Percentiles rank a stretch among this genome's conserved stretches.
Conservation (phyloP, 2,888 invertebrate genomes). For the Epinotia ramella region DNA sequence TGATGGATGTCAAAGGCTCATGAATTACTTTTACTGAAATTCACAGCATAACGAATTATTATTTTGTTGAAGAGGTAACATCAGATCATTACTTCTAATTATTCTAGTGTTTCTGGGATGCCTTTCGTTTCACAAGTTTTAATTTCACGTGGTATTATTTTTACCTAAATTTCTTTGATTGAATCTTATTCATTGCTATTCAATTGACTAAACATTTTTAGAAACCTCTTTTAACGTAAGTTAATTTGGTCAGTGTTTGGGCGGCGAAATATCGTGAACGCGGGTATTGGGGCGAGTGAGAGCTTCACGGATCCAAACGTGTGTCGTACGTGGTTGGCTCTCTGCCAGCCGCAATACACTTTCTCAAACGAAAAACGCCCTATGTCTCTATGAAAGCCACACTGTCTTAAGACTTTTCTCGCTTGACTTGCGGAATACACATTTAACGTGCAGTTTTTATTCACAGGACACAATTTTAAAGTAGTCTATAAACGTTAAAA, state of each 20-base stretch:
- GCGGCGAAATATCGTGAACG: conserved; percentile 64
- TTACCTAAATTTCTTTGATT: background rate
- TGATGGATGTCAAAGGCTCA: too few relatives aligned
- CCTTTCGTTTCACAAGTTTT: too few relatives aligned
- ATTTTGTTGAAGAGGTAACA: too few relatives aligned
- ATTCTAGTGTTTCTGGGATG: too few relatives aligned
- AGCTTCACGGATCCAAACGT: conserved; percentile 72
- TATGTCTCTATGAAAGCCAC: background rate
- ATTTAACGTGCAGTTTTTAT: conserved; percentile 74
- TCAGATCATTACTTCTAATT: too few relatives aligned
- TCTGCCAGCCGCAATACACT: conserved; percentile 70
- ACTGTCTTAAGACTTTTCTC: background rate
- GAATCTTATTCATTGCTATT: background rate
- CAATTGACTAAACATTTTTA: conserved; percentile 17
- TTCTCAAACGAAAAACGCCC: background rate
- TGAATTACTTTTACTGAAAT: too few relatives aligned
- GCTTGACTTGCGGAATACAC: conserved; percentile 29
- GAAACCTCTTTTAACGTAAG: conserved; percentile 57
- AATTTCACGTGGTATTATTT: background rate
- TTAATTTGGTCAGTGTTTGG: conserved; percentile 61
- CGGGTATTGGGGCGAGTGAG: conserved; percentile 65
- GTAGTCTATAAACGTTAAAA: conserved; percentile 75
- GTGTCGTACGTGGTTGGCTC: conserved; percentile 70
- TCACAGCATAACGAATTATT: too few relatives aligned
- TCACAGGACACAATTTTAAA: conserved; percentile 79